phyloP scores from a whole-genome alignment of 2,113 vertebrate species.

The Meriones unguiculatus region DNA sequence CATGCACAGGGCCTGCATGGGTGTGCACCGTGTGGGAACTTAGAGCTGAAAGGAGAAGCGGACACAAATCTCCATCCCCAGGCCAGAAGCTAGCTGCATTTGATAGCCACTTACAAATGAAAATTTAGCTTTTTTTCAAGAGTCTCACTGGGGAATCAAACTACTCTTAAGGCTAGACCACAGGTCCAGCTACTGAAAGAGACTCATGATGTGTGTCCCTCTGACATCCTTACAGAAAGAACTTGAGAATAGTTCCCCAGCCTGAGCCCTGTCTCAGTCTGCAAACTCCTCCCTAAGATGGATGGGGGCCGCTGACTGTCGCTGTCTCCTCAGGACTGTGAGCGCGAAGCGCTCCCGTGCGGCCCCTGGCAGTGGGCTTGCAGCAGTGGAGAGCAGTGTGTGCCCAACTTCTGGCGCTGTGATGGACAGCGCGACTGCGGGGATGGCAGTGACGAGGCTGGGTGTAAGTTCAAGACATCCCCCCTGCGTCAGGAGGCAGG shows the following conservation, averaged over 20 bases:
- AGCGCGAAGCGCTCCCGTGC: slow-evolving; percentile 75
- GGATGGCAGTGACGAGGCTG: slow-evolving; percentile 90
- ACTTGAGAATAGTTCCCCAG: neutral
- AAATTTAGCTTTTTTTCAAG: neutral
- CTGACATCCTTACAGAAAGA: neutral
- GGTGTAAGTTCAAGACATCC: slow-evolving; percentile 86
- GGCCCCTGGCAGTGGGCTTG: slow-evolving; percentile 90
- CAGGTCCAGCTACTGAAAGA: no score
- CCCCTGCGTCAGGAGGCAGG: fast-evolving
- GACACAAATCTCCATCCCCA: neutral
- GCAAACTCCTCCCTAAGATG: neutral
- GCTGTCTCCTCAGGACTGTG: slow-evolving; percentile 86
- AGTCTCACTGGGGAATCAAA: neutral
- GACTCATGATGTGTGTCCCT: neutral
- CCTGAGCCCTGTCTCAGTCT: fast-evolving
- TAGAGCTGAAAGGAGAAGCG: neutral
- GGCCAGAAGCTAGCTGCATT: neutral
- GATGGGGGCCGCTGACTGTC: fast-evolving
- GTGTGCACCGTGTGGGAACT: neutral
- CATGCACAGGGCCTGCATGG: neutral
- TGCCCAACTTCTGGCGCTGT: slow-evolving; percentile 91
- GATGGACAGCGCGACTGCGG: slow-evolving; percentile 90
- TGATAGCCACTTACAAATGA: neutral
- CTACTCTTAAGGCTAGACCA: neutral
- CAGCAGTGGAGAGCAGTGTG: slow-evolving; percentile 85